Evolutionary conservation across 2,888 invertebrate species (phyloP), one percentile per base, ranked within the genome.

Genomic region (Gortyna flavago): DNA sequence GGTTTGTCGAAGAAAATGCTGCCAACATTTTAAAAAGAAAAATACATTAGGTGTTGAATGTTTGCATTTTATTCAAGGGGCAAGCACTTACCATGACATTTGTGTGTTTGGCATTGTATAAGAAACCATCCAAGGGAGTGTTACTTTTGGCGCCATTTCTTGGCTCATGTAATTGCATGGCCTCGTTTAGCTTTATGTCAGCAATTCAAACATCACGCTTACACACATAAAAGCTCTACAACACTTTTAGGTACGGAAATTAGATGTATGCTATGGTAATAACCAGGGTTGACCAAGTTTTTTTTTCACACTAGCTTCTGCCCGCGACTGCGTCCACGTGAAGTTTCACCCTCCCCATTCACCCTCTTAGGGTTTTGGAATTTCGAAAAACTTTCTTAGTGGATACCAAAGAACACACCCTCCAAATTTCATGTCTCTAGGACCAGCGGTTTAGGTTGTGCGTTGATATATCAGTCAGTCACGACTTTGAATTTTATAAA

Each of bases 71-170:
- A 57, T 81, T 81, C 64, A 41, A 68, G 72, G 65, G 9, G 54
- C 11, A 64, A 77, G 66, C 71, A 79, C 64, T 66, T 71, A 64
- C 77, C 21, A 68, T 76, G 74, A 68, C 67, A 81, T 84, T 79
- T 80, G 64, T 82, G 75, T 77, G 75, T 61, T 69, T 85, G 79
- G 85, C 86, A 86, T 89, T 87, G 78, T 85, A 75, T 84, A 88
- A 87, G 85, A 71, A 78, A 69, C 68, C 72, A 65, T 79, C 41
- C 32, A 72, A 79, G 72, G 66, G 59, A 77, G 44, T 79, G 51
- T 72, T 81, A 72, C 77, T 81, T 87, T 76, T 73, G 62, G 54
- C 72, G 70, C 61, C 38, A 64, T 85, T 80, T 77, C 82, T 81
- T 77, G 75, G 87, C 21, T 83, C 67, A 75, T 77, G 61, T 81